A percentile compares a stretch with the other conserved stretches of the same genome.
Conservation (phyloP, 2,113 vertebrate species). For the Tupaia tana region DNA sequence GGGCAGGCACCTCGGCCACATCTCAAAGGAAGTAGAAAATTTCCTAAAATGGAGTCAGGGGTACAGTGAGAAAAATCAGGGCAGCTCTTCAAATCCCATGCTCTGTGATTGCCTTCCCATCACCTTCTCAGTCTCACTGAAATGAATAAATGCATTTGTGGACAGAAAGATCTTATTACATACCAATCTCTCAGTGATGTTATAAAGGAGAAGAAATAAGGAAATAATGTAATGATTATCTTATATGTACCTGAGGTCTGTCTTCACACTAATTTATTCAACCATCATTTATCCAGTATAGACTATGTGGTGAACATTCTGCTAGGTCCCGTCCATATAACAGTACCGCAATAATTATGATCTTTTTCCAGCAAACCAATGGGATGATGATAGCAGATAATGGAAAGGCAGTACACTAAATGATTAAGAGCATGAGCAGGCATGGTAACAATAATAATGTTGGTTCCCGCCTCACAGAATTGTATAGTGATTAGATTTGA, state of each 20-base stretch:
- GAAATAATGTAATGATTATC: not conserved
- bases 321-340: not conserved
- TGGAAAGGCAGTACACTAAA: not conserved
- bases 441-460: not conserved
- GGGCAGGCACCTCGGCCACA: not conserved
- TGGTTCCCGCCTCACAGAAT: not conserved
- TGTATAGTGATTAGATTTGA: not conserved
- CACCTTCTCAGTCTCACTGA: not conserved
- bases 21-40: not conserved
- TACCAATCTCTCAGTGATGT: not conserved
- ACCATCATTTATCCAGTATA: not conserved
- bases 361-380: not conserved
- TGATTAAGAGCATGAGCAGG: not conserved
- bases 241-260: not conserved
- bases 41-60: not conserved
- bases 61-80: not conserved
- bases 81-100: rapidly evolving
- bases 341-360: not conserved
- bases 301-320: not conserved
- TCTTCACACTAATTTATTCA: not conserved
- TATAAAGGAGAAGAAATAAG: not conserved
- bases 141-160: not conserved
- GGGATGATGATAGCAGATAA: not conserved
- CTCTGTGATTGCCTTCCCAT: not conserved
- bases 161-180: rapidly evolving